Evolutionary conservation across 2,113 vertebrate species (phyloP).

Genomic region (Neopipo cinnamomea): DNA sequence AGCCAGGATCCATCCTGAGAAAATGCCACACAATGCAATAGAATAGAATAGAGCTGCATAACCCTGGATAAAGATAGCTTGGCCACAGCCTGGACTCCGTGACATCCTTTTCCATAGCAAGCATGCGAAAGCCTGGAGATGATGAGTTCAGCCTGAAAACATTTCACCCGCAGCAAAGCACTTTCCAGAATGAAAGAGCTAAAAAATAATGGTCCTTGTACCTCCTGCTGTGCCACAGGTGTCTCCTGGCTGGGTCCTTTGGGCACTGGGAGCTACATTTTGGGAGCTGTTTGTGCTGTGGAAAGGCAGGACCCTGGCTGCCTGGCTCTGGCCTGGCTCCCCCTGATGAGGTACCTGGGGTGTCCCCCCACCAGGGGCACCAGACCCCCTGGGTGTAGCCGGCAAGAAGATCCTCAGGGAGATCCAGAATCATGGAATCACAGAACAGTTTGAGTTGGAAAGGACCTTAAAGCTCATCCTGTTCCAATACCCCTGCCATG

Average conservation of each 20-base stretch:
- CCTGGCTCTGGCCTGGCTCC: background rate
- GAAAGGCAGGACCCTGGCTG: background rate
- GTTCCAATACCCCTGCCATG: rapidly evolving
- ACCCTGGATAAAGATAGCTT: background rate
- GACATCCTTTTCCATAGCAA: background rate
- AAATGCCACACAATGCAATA: background rate
- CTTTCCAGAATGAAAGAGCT: background rate
- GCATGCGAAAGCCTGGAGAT: rapidly evolving
- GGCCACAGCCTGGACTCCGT: rapidly evolving
- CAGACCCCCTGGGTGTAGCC: rapidly evolving
- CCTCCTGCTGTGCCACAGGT: background rate
- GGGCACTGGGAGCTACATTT: background rate
- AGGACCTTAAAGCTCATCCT: background rate
- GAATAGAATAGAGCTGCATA: background rate
- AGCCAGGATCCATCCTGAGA: background rate
- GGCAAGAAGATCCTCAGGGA: background rate
- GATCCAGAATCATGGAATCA: background rate
- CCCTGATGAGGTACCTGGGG: rapidly evolving
- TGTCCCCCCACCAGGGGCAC: rapidly evolving
- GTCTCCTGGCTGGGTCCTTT: background rate
- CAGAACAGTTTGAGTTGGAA: background rate
- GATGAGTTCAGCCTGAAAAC: background rate
- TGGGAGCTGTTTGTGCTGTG: rapidly evolving
- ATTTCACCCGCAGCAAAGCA: background rate
- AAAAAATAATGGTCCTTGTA: rapidly evolving